Conservation (phyloP, 1,140 invertebrate genomes). For the Campodea augens region DNA sequence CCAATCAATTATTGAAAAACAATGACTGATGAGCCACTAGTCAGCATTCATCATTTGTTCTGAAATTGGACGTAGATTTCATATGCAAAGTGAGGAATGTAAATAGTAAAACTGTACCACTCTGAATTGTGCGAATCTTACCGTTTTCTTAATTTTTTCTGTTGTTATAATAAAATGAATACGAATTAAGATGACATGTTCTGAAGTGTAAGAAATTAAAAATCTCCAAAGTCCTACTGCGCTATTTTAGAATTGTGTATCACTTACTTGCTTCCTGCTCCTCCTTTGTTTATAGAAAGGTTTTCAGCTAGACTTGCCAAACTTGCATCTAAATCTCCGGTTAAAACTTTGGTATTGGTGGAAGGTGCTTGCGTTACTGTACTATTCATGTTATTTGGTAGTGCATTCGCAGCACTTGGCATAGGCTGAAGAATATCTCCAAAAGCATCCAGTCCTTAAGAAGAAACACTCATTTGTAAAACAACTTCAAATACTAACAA, state of each 20-base stretch:
- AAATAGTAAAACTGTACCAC: too few relatives aligned
- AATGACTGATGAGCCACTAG: too few relatives aligned
- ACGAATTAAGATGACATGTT: too few relatives aligned
- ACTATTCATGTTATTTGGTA: background rate
- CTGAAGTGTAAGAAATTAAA: slow-evolving; percentile 4
- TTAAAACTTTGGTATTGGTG: slow-evolving; percentile 48
- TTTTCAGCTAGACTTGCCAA: slow-evolving; percentile 77
- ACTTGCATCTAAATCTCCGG: slow-evolving; percentile 78
- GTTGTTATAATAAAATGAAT: too few relatives aligned
- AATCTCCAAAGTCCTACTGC: background rate
- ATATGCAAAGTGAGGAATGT: too few relatives aligned
- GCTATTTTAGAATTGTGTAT: slow-evolving; percentile 5
- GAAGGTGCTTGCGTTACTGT: slow-evolving; percentile 5
- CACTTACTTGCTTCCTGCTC: slow-evolving; percentile 46
- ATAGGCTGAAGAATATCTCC: slow-evolving; percentile 45
- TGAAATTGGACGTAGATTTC: too few relatives aligned
- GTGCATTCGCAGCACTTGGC: slow-evolving; percentile 14
- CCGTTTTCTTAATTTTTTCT: too few relatives aligned
- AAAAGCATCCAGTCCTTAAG: slow-evolving; percentile 45
- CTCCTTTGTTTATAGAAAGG: slow-evolving; percentile 69
- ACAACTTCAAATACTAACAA: too few relatives aligned
- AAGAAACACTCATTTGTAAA: too few relatives aligned
- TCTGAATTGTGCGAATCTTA: too few relatives aligned
- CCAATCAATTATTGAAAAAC: too few relatives aligned
- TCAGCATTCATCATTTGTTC: too few relatives aligned